Evolutionary conservation across 1,140 invertebrate species (phyloP).

Genomic region (Apis mellifera): Amel_HAv3.1 CM009945.2:8049001-8049500

Average conservation of each 20-base stretch:
- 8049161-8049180: not conserved
- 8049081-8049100: not conserved
- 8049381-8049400: no score
- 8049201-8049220: not conserved
- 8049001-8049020: not conserved
- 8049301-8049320: no score
- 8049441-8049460: not conserved
- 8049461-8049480: slow-evolving; percentile 84
- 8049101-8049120: not conserved
- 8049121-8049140: not conserved
- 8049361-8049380: no score
- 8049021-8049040: slow-evolving; percentile 3
- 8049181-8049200: not conserved
- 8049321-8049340: no score
- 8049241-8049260: not conserved
- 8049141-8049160: not conserved
- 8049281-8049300: no score
- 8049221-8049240: not conserved
- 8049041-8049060: not conserved
- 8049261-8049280: not conserved
- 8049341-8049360: no score
- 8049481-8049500: slow-evolving; percentile 95
- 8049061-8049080: not conserved
- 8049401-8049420: no score
- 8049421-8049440: not conserved